A percentile compares a stretch with the other conserved stretches of the same genome.
phyloP scores from a whole-genome alignment of 2,797 vertebrate species.

The Leptoclinus maculatus region DNA sequence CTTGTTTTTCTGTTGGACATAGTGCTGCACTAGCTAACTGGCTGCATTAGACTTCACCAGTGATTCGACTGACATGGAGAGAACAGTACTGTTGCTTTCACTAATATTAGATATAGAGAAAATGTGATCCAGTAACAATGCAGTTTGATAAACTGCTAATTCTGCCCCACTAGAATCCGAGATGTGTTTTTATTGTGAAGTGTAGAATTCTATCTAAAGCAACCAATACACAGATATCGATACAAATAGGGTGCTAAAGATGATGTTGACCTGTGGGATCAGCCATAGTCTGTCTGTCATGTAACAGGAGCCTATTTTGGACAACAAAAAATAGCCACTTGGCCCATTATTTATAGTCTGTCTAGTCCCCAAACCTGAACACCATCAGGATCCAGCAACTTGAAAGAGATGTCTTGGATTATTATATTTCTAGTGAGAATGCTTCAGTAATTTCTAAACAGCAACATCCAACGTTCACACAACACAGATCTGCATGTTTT shows the following conservation, averaged over 20 bases:
- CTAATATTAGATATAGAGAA: not conserved
- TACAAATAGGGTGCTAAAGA: conserved; percentile 14
- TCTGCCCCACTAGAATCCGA: not conserved
- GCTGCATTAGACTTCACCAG: conserved; percentile 12
- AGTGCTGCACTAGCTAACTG: conserved; percentile 10
- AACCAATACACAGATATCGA: not conserved
- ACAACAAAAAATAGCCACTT: not conserved
- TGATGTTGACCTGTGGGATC: conserved; percentile 3
- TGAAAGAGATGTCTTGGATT: conserved; percentile 6
- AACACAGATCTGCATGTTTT: not conserved
- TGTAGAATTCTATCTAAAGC: not conserved
- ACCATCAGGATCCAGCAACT: not conserved
- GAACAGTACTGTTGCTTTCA: conserved; percentile 9
- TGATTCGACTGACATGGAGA: not conserved
- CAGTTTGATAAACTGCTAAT: conserved; percentile 10
- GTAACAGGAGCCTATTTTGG: not conserved
- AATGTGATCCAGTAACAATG: not conserved
- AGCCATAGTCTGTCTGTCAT: not conserved
- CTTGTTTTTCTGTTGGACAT: conserved; percentile 36
- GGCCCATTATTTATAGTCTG: not conserved
- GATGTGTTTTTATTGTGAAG: not conserved
- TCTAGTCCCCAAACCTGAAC: not conserved
- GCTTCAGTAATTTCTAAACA: conserved; percentile 11
- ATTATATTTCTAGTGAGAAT: conserved; percentile 10
- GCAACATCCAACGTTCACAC: not conserved